Base-by-base conservation (phyloP, 2,888 invertebrate species). In the Lepas anatifera region DNA sequence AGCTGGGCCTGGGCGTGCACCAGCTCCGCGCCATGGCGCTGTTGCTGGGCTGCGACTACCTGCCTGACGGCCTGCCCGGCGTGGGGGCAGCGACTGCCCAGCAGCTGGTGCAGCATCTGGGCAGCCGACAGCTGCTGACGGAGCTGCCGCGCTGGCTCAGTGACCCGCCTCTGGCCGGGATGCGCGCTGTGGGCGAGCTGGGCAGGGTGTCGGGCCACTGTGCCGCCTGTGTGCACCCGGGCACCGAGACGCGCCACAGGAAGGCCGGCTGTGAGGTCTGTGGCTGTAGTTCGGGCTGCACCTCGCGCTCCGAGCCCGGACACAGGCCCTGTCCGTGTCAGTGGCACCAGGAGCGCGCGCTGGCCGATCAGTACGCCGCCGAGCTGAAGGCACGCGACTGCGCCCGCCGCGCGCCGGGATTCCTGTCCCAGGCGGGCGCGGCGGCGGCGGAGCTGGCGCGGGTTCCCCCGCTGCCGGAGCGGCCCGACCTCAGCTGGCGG, bases 41-140 rank as follows among this genome's bases (percentile, higher is more conserved):
- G 41, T 81, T 95, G 1, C 88, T 92, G 74, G 95, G 95, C 0
- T 93, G 92, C 78, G 95, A 95, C 80, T 95, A 94, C 78, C 85
- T 86, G 64, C 84, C 84, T 0, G 87, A 87, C 7, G 91, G 95
- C 75, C 80, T 95, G 73, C 83, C 82, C 48, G 89, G 89, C 0
- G 83, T 90, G 68, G 95, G 95, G 0, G 87, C 87, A 73, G 89
- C 92, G 73, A 86, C 87, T 2, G 90, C 87, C 10, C 77, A 90
- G 3, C 87, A 89, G 74, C 74, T 80, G 83, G 87, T 87, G 87
- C 63, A 85, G 81, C 70, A 81, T 79, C 7, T 87, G 85, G 73
- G 88, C 77, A 6, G 81, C 86, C 0, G 81, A 83, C 73, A 84
- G 81, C 76, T 86, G 86, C 75, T 77, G 81, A 50, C n/a, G 16